These are phyloP conservation scores for Halichondria panicea DNA, from an alignment of 37 sponge, comb jelly and placozoan genomes.

Conservation along the genomic window DNA sequence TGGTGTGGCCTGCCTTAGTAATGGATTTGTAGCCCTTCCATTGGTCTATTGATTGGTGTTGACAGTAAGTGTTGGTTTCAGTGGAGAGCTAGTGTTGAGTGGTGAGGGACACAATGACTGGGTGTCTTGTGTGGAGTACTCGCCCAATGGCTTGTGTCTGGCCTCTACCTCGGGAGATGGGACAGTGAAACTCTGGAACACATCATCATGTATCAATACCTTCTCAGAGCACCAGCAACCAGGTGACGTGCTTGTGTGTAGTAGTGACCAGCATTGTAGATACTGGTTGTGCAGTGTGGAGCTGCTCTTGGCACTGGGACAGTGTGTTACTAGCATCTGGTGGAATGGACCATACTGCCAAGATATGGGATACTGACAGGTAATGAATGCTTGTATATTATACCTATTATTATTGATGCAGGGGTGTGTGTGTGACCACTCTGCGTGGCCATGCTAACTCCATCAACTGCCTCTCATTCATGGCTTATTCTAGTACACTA, in stretches of 20 bases:
- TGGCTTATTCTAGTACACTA: constrained; percentile 79
- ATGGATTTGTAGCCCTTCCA: too few species aligned
- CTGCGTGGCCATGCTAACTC: constrained; percentile 93
- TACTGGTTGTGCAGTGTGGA: constrained; percentile 70
- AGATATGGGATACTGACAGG: constrained; percentile 79
- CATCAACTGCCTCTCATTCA: constrained; percentile 81
- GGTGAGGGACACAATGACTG: constrained; percentile 94
- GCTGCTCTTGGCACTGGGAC: constrained; percentile 78
- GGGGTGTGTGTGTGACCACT: constrained; percentile 65
- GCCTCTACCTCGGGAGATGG: constrained; percentile 93
- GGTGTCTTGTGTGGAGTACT: constrained; percentile 68
- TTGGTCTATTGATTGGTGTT: too few species aligned
- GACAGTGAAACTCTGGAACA: constrained; percentile 88
- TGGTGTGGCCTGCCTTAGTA: too few species aligned
- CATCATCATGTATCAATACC: constrained; percentile 60
- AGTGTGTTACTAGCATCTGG: constrained; percentile 77
- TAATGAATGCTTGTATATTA: constrained; percentile 1
- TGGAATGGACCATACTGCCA: constrained; percentile 85
- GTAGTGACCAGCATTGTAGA: too few species aligned
- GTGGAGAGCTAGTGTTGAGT: constrained; percentile 76
- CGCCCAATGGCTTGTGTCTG: constrained; percentile 51
- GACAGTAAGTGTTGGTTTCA: neutral
- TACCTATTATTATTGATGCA: neutral
- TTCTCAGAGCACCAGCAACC: constrained; percentile 87
- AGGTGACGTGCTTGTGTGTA: constrained; percentile 38